Conservation (phyloP, 1,140 invertebrate species). For the Pseudoatta argentina region DNA sequence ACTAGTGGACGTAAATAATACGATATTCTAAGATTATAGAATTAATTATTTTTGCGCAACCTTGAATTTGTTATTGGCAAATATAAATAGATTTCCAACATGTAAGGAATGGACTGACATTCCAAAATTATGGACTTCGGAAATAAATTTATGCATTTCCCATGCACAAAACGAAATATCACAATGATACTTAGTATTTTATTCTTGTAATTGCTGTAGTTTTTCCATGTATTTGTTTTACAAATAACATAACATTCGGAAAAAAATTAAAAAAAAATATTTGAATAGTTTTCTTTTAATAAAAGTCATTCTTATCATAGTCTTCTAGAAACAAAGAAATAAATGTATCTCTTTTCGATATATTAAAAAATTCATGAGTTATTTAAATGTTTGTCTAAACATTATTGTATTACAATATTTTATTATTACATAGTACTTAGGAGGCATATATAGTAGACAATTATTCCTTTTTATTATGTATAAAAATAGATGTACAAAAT, state of each 20-base stretch:
- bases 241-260: too few species aligned
- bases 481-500: slow-evolving; percentile 47
- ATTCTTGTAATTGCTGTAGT: not conserved
- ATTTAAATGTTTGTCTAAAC: slow-evolving; percentile 7
- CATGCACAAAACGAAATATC: not conserved
- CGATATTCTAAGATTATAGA: slow-evolving; percentile 34
- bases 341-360: not conserved
- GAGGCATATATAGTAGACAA: not conserved
- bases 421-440: not conserved
- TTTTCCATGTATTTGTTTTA: not conserved
- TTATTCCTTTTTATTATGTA: slow-evolving; percentile 41
- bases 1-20: slow-evolving; percentile 12
- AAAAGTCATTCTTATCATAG: too few species aligned
- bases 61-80: not conserved
- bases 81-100: slow-evolving; percentile 8
- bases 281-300: slow-evolving; percentile 3
- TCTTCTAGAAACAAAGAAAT: not conserved
- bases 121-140: slow-evolving; percentile 6
- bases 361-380: not conserved
- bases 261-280: not conserved
- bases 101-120: not conserved
- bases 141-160: slow-evolving; percentile 42
- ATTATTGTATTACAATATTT: not conserved
- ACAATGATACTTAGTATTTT: not conserved
- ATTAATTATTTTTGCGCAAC: slow-evolving; percentile 44